These are phyloP conservation scores for Pogonognathellus flavescens DNA, from an alignment of 1,140 invertebrate genomes.

Conservation along the genomic window DNA sequence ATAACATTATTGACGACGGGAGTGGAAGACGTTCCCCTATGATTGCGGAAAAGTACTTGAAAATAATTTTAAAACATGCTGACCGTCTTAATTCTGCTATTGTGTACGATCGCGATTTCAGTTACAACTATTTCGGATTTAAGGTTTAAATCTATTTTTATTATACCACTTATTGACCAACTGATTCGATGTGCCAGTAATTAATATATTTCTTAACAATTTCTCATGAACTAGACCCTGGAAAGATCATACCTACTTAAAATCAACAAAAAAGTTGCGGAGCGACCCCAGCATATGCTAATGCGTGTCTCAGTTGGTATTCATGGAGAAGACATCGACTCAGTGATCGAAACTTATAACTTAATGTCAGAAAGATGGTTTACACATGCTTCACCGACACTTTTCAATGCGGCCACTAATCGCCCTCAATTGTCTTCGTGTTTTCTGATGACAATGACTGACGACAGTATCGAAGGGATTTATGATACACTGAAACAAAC, in stretches of 20 bases:
- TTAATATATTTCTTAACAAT: constrained; percentile 50
- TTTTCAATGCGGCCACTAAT: constrained; percentile 95
- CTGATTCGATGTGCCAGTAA: background rate
- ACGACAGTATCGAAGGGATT: constrained; percentile 99
- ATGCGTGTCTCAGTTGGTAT: constrained; percentile 98
- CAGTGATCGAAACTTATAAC: constrained; percentile 97
- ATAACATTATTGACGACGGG: constrained; percentile 81
- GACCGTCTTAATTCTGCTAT: constrained; percentile 95
- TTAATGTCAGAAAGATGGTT: constrained; percentile 96
- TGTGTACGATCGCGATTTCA: constrained; percentile 97
- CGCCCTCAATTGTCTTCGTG: constrained; percentile 92
- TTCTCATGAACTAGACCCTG: constrained; percentile 77
- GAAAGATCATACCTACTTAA: constrained; percentile 96
- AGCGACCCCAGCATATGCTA: constrained; percentile 98
- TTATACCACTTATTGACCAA: constrained; percentile 36
- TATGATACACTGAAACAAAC: constrained; percentile 95
- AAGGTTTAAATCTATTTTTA: constrained; percentile 75
- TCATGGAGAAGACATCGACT: constrained; percentile 93
- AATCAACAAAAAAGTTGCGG: constrained; percentile 93
- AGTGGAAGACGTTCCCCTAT: constrained; percentile 82
- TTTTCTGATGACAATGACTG: constrained; percentile 94
- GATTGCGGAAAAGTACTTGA: constrained; percentile 87
- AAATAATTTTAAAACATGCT: constrained; percentile 89
- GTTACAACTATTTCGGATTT: constrained; percentile 99
- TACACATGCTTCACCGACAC: constrained; percentile 97